Evolutionary conservation across 2,797 vertebrate species (phyloP).

Genomic region (Dryobates pubescens): DNA sequence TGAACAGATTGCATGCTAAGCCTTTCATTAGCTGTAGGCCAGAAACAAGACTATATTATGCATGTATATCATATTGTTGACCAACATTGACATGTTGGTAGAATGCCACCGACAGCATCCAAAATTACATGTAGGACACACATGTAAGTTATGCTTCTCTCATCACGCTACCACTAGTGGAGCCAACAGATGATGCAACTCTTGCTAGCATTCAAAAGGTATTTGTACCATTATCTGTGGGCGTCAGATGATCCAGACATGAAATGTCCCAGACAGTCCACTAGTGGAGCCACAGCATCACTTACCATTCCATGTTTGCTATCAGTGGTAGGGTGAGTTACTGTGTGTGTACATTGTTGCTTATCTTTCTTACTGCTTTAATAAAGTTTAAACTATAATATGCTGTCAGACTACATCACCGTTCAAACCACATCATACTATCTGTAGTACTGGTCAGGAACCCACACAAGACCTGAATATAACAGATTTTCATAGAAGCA

Average conservation of each 20-base stretch:
- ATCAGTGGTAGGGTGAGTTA: accelerated
- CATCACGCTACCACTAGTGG: background rate
- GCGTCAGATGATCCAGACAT: accelerated
- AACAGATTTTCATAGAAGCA: background rate
- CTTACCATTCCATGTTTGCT: accelerated
- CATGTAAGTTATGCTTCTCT: background rate
- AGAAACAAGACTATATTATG: background rate
- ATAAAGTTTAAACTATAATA: background rate
- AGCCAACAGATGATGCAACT: background rate
- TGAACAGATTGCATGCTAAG: background rate
- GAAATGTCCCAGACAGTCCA: background rate
- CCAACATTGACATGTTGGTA: background rate
- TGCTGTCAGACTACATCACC: background rate
- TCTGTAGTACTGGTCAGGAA: background rate
- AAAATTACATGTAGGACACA: background rate
- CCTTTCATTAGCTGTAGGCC: background rate
- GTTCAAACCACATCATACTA: background rate
- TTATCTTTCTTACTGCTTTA: background rate
- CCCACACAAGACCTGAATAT: accelerated
- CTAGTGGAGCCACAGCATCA: background rate
- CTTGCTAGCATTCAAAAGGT: background rate
- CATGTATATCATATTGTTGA: background rate
- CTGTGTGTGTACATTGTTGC: too few species aligned
- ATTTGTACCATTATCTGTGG: background rate
- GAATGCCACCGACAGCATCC: background rate